A percentile compares a stretch with the other conserved stretches of the same genome.
These are phyloP conservation scores for Bemisia tabaci DNA, from an alignment of 1,140 invertebrate species.

Conservation along the genomic window DNA sequence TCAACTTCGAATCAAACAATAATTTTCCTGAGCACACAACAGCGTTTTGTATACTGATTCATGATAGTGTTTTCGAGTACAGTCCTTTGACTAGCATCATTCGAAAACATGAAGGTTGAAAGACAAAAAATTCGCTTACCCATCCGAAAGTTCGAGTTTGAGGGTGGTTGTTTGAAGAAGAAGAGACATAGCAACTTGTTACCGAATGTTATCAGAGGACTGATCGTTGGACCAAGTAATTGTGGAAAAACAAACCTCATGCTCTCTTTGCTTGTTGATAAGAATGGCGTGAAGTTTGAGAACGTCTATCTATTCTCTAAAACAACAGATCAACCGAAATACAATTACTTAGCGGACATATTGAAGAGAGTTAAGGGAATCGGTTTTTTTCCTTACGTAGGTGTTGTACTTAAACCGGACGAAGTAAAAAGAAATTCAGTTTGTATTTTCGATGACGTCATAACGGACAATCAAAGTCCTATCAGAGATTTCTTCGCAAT, in stretches of 20 bases:
- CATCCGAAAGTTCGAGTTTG: no score
- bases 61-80: no score
- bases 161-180: no score
- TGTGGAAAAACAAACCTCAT: conserved; percentile 31
- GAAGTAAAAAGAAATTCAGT: conserved; percentile 21
- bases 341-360: conserved; percentile 23
- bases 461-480: conserved; percentile 23
- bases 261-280: conserved; percentile 22
- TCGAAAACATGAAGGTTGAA: no score
- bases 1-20: no score
- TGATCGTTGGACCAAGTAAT: conserved; percentile 25
- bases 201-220: conserved; percentile 21
- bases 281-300: conserved; percentile 29
- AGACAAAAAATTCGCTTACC: no score
- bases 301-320: conserved; percentile 32
- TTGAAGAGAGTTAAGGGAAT: conserved; percentile 21
- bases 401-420: conserved; percentile 21
- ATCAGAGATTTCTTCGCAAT: conserved; percentile 26
- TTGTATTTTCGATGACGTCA: conserved; percentile 31
- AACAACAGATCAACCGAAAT: conserved; percentile 28
- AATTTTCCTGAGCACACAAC: no score
- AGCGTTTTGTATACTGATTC: no score
- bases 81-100: no score
- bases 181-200: conserved; percentile 19
- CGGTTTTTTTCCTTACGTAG: conserved; percentile 15